A percentile compares a stretch with the other conserved stretches of the same genome.
phyloP scores from a whole-genome alignment of 2,888 invertebrate species.

The Oligia strigilis region DNA sequence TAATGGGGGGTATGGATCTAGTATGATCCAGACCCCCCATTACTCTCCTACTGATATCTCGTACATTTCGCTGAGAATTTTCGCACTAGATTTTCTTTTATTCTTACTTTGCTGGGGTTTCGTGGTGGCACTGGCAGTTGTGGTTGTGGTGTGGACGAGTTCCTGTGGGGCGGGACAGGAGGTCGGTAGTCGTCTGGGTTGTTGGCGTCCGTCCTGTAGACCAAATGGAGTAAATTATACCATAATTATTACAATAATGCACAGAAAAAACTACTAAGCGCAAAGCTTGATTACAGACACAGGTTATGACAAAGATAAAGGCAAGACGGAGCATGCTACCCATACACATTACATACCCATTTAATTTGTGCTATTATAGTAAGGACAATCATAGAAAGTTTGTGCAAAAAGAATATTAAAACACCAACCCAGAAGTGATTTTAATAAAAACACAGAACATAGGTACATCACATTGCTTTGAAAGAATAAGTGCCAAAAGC shows the following conservation, averaged over 20 bases:
- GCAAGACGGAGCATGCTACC: slow-evolving; percentile 31
- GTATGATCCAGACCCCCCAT: too few species aligned
- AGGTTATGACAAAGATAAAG: slow-evolving; percentile 13
- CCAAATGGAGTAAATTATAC: slow-evolving; percentile 81
- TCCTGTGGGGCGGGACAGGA: slow-evolving; percentile 96
- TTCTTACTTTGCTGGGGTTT: slow-evolving; percentile 87
- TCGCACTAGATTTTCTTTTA: not conserved
- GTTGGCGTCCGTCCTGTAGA: slow-evolving; percentile 85
- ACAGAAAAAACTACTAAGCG: slow-evolving; percentile 67
- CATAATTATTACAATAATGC: slow-evolving; percentile 76
- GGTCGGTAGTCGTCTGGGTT: slow-evolving; percentile 93
- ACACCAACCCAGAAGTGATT: not conserved
- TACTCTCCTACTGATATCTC: too few species aligned
- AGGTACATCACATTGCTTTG: slow-evolving; percentile 6
- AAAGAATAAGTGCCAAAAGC: slow-evolving; percentile 30
- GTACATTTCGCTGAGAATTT: not conserved
- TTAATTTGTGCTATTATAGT: not conserved
- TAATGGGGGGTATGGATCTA: too few species aligned
- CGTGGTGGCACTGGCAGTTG: slow-evolving; percentile 83
- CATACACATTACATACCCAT: not conserved
- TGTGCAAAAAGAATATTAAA: slow-evolving; percentile 9
- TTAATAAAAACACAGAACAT: not conserved
- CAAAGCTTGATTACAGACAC: slow-evolving; percentile 41
- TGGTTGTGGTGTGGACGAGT: slow-evolving; percentile 89
- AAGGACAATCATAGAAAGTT: not conserved